Base-by-base conservation (phyloP, 2,113 vertebrate genomes). In the Gymnorhina tibicen region DNA sequence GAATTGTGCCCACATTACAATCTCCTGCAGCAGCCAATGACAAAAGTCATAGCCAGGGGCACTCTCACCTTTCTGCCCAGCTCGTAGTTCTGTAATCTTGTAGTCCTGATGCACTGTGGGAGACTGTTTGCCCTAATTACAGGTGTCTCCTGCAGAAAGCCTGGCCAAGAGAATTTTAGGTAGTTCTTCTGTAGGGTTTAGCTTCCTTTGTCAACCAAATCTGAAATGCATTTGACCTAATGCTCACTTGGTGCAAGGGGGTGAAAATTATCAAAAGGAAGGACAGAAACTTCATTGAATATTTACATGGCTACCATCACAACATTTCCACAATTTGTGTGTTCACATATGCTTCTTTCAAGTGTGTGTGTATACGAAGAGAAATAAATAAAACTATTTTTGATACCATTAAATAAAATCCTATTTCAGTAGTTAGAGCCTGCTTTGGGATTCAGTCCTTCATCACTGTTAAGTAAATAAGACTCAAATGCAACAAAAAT, bases 181-280 rank as follows among this genome's bases (percentile, higher is more conserved):
- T 69, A 17, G 21, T 21, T 76, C 26, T 89, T 76, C 24, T 11
- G 2, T 44, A 55, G 37, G 16, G 8, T 44, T 78, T 66, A 44
- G 30, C 18, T 46, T 76, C 17, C 26, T 75, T 68, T 41, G 16
- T 41, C 49, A 73, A 5, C 9, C 19, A 35, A 55, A 59, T 72
- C n/a, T 2, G 2, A 49, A 81, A 59, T 39, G 26, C 18, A 12
- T 76, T 72, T 73, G 50, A 16, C n/a, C 26, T 77, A 39, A 15
- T 37, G 44, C 20, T 91, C 58, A 5, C 58, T 26, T 44, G 22
- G 8, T 16, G 12, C 1, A 3, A 1, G 1, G 5, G 32, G 2
- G 3, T 55, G 49, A 87, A 35, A 53, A 37, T 3, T 77, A 26
- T 24, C 28, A 59, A 64, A 72, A 42, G 28, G 32, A 75, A 58